Evolutionary conservation across 2,797 vertebrate species (phyloP).

Genomic region (Thripadectes ignobilis): DNA sequence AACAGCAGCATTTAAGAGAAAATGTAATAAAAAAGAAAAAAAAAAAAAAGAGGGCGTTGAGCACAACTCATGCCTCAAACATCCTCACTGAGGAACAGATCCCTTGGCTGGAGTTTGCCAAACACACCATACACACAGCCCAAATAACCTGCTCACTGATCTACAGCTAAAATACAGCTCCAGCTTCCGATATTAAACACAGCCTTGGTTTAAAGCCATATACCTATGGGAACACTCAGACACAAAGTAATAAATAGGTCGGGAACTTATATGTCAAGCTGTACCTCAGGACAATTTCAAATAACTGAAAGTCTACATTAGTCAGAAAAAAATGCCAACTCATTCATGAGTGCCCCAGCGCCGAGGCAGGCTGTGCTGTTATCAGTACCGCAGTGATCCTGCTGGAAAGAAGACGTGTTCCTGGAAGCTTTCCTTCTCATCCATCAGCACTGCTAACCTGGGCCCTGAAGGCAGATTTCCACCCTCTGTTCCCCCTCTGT

Average conservation of each 20-base stretch:
- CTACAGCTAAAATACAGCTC: not conserved
- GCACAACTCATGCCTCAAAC: not conserved
- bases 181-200: not conserved
- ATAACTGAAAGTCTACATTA: conserved; percentile 36
- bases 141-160: not conserved
- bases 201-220: not conserved
- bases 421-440: conserved; percentile 15
- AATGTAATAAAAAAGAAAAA: not conserved
- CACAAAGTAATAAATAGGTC: conserved; percentile 24
- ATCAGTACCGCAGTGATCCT: not conserved
- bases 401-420: not conserved
- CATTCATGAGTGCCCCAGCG: not conserved
- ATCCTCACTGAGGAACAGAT: not conserved
- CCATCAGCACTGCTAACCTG: not conserved
- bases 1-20: not conserved
- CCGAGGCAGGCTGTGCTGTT: not conserved
- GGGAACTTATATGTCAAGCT: conserved; percentile 7
- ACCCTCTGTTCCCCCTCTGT: not conserved
- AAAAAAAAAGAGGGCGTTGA: not conserved
- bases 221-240: not conserved
- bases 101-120: not conserved
- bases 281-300: conserved; percentile 43
- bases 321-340: conserved; percentile 36
- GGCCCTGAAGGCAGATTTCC: not conserved
- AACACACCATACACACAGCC: not conserved